Base-by-base conservation (phyloP, 2,113 vertebrate genomes). In the Plecturocebus donacophilus region DNA sequence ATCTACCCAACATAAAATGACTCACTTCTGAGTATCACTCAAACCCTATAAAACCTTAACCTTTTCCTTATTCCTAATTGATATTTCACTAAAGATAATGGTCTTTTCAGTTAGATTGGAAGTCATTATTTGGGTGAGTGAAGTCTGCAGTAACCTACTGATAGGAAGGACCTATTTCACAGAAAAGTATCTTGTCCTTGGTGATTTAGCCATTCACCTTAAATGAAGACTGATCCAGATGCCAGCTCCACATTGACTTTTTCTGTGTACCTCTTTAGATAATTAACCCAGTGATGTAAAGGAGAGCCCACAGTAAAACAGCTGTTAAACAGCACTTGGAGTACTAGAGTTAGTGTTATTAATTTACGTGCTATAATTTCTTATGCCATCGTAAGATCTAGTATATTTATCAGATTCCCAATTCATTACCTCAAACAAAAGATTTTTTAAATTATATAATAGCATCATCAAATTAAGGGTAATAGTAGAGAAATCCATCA, bases 341-440 rank as follows among this genome's bases (percentile, higher is more conserved):
- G 42, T 88, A 52, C 58, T 68, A 38, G 94, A 82, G 70, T 71
- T 95, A 82, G 70, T 71, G 8, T 52, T 85, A 40, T 70, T 84
- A 87, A 75, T 79, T 91, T 23, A 56, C 35, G 76, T 87, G 90
- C 80, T 73, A 58, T 38, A 49, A 61, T 70, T 54, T 94, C 70
- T 79, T 47, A 56, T 88, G 71, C 35, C 80, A 32, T 96, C 11
- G 1, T 49, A 91, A 95, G 49, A 66, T 90, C 54, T 76, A 84
- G 3, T 73, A 3, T 83, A 12, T 92, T 20, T 84, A 61, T 49
- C 76, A 54, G 38, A 27, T 81, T 96, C 21, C 38, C 30, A 94
- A 4, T 90, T 20, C 61, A 16, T 91, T 77, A 92, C 40, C 56
- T 93, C 71, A 97, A 70, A 84, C 87, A 58, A 87, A 95, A 97